Evolutionary conservation across 2,888 invertebrate genomes (phyloP).

Genomic region (Aleiodes alternator): DNA sequence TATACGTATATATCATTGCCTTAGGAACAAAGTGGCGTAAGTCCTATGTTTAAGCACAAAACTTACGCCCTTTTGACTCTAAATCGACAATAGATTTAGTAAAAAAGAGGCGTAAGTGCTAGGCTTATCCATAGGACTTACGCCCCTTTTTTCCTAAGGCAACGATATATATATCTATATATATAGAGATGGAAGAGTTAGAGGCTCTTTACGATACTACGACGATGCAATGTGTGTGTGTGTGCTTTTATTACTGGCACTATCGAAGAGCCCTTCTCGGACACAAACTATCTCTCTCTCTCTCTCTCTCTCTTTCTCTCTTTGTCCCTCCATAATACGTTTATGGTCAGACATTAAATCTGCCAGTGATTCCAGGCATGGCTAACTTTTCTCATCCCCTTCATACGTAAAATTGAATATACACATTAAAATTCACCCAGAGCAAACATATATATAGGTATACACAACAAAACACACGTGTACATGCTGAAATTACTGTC

Average conservation of each 20-base stretch:
- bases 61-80: too few species aligned
- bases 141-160: too few species aligned
- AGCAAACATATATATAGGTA: neutral
- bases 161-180: too few species aligned
- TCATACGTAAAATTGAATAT: neutral
- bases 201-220: slow-evolving; percentile 31
- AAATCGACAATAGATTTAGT: too few species aligned
- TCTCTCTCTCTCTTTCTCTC: slow-evolving; percentile 2
- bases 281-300: slow-evolving; percentile 10
- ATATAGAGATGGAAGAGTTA: neutral
- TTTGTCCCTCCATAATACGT: slow-evolving; percentile 31
- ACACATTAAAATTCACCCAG: slow-evolving; percentile 29
- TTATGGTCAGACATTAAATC: slow-evolving; percentile 39
- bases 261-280: slow-evolving; percentile 25
- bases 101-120: too few species aligned
- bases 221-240: slow-evolving; percentile 11
- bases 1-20: too few species aligned
- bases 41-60: too few species aligned
- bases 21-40: too few species aligned
- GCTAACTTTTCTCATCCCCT: slow-evolving; percentile 13
- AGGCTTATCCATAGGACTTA: too few species aligned
- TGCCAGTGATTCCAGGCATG: slow-evolving; percentile 34
- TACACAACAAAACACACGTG: neutral
- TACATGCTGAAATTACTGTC: neutral
- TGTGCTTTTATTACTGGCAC: slow-evolving; percentile 31